Conservation (phyloP, 2,888 invertebrate genomes). For the Drosophila nigritarsus region DNA sequence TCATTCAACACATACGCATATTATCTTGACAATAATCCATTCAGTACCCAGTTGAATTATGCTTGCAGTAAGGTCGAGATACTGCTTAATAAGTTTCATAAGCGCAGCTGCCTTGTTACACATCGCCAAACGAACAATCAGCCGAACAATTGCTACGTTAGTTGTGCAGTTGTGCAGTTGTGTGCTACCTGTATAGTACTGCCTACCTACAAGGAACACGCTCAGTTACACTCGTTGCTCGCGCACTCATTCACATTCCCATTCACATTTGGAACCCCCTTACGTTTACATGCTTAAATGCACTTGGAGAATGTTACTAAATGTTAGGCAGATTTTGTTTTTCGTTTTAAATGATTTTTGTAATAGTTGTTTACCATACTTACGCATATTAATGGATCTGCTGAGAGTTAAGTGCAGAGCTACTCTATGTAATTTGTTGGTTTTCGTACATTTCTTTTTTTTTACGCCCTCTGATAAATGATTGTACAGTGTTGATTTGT, state of each 20-base stretch:
- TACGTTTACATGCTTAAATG: constrained; percentile 1
- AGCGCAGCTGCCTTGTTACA: constrained; percentile 76
- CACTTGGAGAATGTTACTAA: constrained; percentile 7
- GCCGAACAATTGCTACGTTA: constrained; percentile 31
- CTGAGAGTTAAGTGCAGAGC: constrained; percentile 1
- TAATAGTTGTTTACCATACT: not conserved
- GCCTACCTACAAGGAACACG: constrained; percentile 2
- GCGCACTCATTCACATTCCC: constrained; percentile 7
- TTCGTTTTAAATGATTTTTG: not conserved
- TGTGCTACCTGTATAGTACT: not conserved
- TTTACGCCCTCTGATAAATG: constrained; percentile 55
- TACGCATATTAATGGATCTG: not conserved
- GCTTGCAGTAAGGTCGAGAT: constrained; percentile 10
- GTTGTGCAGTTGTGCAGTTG: not conserved
- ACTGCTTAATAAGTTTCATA: constrained; percentile 4
- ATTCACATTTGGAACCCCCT: constrained; percentile 1
- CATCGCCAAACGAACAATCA: constrained; percentile 71
- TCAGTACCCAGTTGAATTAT: constrained; percentile 5
- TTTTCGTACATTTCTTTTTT: constrained; percentile 75
- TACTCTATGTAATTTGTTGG: constrained; percentile 33
- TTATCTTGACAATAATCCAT: constrained; percentile 3
- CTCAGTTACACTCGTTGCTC: constrained; percentile 4
- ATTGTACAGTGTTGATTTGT: constrained; percentile 62
- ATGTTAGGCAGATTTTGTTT: not conserved
- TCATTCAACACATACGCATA: constrained; percentile 3